Evolutionary conservation across 2,888 invertebrate species (phyloP), one percentile per base, ranked within the genome.

Genomic region (Sarcophaga carnaria): DNA sequence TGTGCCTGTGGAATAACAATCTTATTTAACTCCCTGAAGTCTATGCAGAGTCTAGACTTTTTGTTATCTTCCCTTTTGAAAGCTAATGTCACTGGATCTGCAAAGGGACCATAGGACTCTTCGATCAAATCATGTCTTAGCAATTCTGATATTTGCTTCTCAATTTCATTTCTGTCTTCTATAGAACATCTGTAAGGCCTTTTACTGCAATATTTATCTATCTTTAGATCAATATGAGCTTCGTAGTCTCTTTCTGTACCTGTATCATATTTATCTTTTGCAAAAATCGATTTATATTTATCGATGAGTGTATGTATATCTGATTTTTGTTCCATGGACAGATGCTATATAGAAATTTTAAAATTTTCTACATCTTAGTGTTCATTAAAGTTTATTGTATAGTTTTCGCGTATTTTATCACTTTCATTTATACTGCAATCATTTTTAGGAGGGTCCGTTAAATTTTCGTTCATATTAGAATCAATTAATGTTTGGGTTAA

Each of bases 191-290:
- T 22, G 22, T 22, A 22, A 22, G 22, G 22, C 22, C 22, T 22
- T 22, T 22, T 22, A 22, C 22, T 22, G 22, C 22, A 22, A 22
- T 22, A 22, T 22, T 22, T 22, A 22, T 88, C 86, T 63, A 89
- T 72, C 77, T 87, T 59, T 47, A 89, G 49, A 47, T 89, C 89
- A 64, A 89, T 89, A 60, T 77, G 66, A 59, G 90, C 90, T 89
- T 90, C 90, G 84, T 90, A 90, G 80, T 89, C 85, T 80, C 76
- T 89, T 49, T 90, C 89, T 63, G 78, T 87, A 11, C 89, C 89
- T 37, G 89, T 87, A 84, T 89, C 90, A 75, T 89, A 90, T 88
- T 88, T 90, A 80, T 89, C 88, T 88, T 88, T 90, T 54, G 89
- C 88, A 77, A 90, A 90, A 71, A 89, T 78, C 62, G 60, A 27